Base-by-base conservation (phyloP, 2,797 vertebrate species). In the Lagocephalus sceleratus region DNA sequence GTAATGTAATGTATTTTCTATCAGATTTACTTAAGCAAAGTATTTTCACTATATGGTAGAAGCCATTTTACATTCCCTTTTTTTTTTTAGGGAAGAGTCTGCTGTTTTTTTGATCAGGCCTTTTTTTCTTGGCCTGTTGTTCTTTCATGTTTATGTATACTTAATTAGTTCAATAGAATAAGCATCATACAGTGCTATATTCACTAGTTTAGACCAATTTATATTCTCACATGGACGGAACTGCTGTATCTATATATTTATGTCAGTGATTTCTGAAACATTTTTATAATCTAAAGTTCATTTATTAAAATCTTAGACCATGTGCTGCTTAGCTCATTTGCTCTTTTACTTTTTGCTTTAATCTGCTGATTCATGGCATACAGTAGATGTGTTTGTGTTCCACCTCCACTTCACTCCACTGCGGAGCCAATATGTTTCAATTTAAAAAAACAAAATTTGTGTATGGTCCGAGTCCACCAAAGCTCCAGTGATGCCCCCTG, bases 1-100 rank as follows among this genome's bases (percentile, higher is more conserved):
- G 2, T 11, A 11, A 29, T 11, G 9, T 11, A 29, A 29, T 11
- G 9, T 11, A 29, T 29, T 29, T 29, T 29, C 9, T 35, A 35
- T 12, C 12, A 14, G 32, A n/a, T n/a, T 12, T 35, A 29, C 8
- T 11, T 1, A 29, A 29, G 26, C 26, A 9, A 3, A 29, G 26
- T 10, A 11, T 29, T 29, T 29, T 29, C 26, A 2, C 1, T 14
- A 14, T 14, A 29, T 29, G 38, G 38, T 14, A 3, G 26, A 46
- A 71, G 74, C 63, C 42, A 73, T 84, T 67, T 62, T 73, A 40
- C 68, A 62, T 76, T 66, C 26, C 7, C 26, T 29, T 9, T 7
- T 29, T 9, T 29, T 66, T 67, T 20, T 6, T 39, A 57, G 54
- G 58, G 65, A 40, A 60, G 52, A 72, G 48, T 56, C 47, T 22